phyloP scores from a whole-genome alignment of 37 sponge, comb jelly and placozoan species.

The Spongia lamella region DNA sequence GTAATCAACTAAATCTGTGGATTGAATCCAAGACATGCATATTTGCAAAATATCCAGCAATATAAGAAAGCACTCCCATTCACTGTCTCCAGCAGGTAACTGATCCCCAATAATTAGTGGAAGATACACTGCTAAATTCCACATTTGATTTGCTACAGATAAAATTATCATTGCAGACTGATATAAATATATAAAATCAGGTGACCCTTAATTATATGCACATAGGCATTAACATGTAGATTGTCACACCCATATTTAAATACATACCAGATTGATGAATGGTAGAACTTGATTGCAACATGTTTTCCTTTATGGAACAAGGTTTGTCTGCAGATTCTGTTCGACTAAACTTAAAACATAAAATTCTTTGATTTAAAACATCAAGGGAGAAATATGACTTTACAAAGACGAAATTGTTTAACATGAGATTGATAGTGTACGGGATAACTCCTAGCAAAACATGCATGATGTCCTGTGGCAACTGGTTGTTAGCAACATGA shows the following conservation, averaged over 20 bases:
- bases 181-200: too few species aligned
- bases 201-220: too few species aligned
- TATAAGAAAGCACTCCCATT: slow-evolving; percentile 39
- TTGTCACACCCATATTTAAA: too few species aligned
- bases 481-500: slow-evolving; percentile 43
- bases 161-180: too few species aligned
- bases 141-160: slow-evolving; percentile 23
- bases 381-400: slow-evolving; percentile 26
- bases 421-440: slow-evolving; percentile 17
- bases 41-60: slow-evolving; percentile 31
- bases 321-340: slow-evolving; percentile 32
- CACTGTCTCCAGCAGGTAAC: slow-evolving; percentile 11
- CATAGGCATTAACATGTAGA: too few species aligned
- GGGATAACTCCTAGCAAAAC: slow-evolving; percentile 29
- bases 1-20: neutral
- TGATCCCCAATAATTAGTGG: slow-evolving; percentile 18
- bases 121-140: slow-evolving; percentile 16
- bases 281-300: too few species aligned
- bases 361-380: slow-evolving; percentile 21
- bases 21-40: neutral
- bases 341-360: slow-evolving; percentile 13
- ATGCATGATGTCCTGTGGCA: slow-evolving; percentile 63
- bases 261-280: too few species aligned
- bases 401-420: neutral
- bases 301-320: neutral